A percentile compares a stretch with the other conserved stretches of the same genome.
Evolutionary conservation across 2,888 invertebrate species (phyloP).

Genomic region (Zelleria hepariella): DNA sequence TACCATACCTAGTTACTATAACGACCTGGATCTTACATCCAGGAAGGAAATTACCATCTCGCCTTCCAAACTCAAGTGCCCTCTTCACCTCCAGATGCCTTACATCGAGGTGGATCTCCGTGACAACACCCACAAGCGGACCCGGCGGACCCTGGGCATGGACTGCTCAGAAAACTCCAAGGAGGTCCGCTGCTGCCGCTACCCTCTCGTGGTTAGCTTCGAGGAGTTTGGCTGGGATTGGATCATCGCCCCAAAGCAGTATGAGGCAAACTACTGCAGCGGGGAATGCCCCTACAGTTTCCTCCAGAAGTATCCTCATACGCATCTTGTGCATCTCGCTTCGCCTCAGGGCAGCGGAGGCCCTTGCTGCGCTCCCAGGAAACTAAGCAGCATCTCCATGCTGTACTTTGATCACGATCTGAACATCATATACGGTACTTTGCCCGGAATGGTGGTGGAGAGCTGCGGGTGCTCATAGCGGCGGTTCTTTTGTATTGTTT

Average conservation of each 20-base stretch:
- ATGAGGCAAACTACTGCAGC: conserved; percentile 96
- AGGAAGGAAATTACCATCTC: no score
- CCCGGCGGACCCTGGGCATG: conserved; percentile 83
- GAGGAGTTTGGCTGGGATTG: conserved; percentile 97
- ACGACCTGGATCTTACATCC: no score
- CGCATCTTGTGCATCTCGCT: conserved; percentile 88
- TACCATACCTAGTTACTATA: no score
- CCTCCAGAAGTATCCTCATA: conserved; percentile 88
- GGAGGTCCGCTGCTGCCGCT: conserved; percentile 92
- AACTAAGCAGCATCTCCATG: conserved; percentile 90
- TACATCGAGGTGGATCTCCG: conserved; percentile 65
- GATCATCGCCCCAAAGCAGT: conserved; percentile 95
- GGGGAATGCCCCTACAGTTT: conserved; percentile 94
- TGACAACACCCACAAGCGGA: conserved; percentile 73
- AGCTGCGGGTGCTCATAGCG: conserved; percentile 90
- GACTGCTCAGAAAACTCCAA: conserved; percentile 87
- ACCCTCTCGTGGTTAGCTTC: conserved; percentile 94
- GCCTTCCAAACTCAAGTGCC: no score
- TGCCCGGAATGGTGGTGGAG: conserved; percentile 96
- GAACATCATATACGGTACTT: conserved; percentile 88
- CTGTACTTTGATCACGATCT: conserved; percentile 91
- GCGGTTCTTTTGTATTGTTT: conserved; percentile 22
- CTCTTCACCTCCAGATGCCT: conserved; percentile 52
- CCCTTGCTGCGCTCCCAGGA: conserved; percentile 94
- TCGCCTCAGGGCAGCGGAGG: conserved; percentile 82